These are phyloP conservation scores for Circaetus gallicus DNA, from an alignment of 2,113 vertebrate genomes.

Conservation along the genomic window DNA sequence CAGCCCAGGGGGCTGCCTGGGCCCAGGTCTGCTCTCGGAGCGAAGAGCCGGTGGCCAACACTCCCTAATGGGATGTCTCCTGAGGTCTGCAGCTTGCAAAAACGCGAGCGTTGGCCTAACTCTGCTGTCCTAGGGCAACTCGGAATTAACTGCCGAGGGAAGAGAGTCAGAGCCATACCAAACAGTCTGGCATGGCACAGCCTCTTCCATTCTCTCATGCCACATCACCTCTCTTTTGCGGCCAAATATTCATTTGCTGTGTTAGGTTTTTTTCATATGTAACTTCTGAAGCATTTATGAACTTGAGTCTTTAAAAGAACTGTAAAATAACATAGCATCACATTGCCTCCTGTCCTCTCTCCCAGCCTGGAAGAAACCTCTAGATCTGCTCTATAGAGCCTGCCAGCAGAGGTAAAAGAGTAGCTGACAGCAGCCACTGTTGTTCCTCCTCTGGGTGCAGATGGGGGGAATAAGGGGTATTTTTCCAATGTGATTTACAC, in stretches of 20 bases:
- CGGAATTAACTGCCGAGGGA: background rate
- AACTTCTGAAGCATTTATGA: background rate
- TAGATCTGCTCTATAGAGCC: background rate
- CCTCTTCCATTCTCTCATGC: background rate
- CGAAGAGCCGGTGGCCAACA: background rate
- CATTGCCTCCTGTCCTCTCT: background rate
- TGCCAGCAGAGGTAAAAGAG: background rate
- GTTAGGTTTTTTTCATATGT: background rate
- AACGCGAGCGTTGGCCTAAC: rapidly evolving
- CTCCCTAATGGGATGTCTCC: background rate
- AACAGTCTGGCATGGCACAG: background rate
- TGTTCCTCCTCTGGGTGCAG: background rate
- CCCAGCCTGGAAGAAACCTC: background rate
- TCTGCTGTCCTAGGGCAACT: background rate
- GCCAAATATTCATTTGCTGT: background rate
- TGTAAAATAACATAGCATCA: background rate
- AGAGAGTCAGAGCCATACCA: background rate
- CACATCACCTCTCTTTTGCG: background rate
- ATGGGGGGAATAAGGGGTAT: background rate
- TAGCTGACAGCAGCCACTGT: background rate
- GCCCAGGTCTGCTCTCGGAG: background rate
- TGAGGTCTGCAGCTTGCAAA: background rate
- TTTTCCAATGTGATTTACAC: background rate
- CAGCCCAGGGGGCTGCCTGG: background rate
- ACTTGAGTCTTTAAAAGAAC: background rate